Evolutionary conservation across 2,113 vertebrate species (phyloP), one percentile per base, ranked within the genome.

Genomic region (Chloropsis cyanopogon): DNA sequence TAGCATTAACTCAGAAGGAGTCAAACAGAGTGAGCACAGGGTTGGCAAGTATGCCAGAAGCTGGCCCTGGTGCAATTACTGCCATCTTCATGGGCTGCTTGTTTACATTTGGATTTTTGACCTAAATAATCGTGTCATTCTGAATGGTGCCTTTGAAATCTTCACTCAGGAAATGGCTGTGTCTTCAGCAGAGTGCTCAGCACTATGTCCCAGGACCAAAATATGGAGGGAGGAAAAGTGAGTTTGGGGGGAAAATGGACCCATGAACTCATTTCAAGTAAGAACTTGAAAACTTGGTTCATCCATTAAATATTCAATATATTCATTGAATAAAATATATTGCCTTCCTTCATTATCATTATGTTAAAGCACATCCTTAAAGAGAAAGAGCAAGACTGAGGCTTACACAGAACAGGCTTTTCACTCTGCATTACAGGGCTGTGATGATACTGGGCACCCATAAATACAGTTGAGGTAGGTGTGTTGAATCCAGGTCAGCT

Each of bases 361-460:
- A 17, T 11, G 9, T 50, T 59, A 35, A 81, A 46, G 28, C 25
- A 29, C 17, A 33, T 37, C 15, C 10, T 46, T 59, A 47, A 57
- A 64, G 52, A 76, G 69, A 57, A 81, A 44, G 26, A 63, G 12
- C 28, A 50, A 53, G 69, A 18, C 46, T 41, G 41, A 65, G 16
- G 35, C n/a, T 77, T 18, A 39, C 22, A 24, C 24, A 41, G 33
- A 64, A 29, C 4, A 72, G 24, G 31, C 12, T 81, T 56, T 89
- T 77, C 23, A 16, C 57, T 60, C 35, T 49, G 2, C 3, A 28
- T 35, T 41, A 17, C 0, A 0, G 14, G 42, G 3, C 20, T 61
- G 17, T 2, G 4, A 8, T 57, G 28, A 25, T 49, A 39, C 28
- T 28, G 37, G 66, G 37, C 7, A 37, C 10, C 37, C 24, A 41